Evolutionary conservation across 2,797 vertebrate genomes (phyloP), one percentile per base, ranked within the genome.

Genomic region (Chrosomus eos): DNA sequence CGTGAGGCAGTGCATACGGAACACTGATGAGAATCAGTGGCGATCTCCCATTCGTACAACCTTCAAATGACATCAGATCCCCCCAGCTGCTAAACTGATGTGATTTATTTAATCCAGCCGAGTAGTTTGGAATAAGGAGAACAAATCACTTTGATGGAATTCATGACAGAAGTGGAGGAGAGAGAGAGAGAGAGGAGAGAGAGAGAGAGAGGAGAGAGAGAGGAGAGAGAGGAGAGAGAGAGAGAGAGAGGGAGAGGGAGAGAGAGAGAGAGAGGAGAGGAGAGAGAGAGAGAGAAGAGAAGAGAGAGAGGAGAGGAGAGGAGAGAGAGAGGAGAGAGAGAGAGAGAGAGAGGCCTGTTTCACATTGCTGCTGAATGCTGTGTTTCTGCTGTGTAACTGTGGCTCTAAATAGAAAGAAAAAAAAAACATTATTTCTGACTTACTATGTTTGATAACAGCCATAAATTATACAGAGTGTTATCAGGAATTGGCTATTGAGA

Each of bases 31-130:
- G 38, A 71, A 75, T 74, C 38, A 60, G 81, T 82, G 72, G 81
- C 53, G 83, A 92, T 92, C 88, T 83, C 6, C 26, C 74, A 87
- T 91, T 91, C 88, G 86, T 76, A 88, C 93, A 92, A 94, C 93
- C 93, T 95, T 94, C 93, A 93, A 93, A 95, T 91, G 93, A 93
- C 94, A 93, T 93, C 90, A 92, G 88, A 88, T 78, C 51, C 91
- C 88, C 83, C 53, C 60, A 74, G 36, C 55, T 71, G 85, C 85
- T 91, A 88, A 91, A 85, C 88, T 89, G 88, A 91, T 89, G 91
- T 92, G 93, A 95, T 92, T 93, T 90, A 93, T 93, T 91, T 89
- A 91, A 92, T 90, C 88, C 88, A 87, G 84, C 76, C 23, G 79
- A 92, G 91, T 82, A 88, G 92, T 90, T 91, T 62, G 82, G 90